Percentiles rank a stretch among this genome's conserved stretches.
phyloP scores from a whole-genome alignment of 2,888 invertebrate species.

The Tipula lateralis region DNA sequence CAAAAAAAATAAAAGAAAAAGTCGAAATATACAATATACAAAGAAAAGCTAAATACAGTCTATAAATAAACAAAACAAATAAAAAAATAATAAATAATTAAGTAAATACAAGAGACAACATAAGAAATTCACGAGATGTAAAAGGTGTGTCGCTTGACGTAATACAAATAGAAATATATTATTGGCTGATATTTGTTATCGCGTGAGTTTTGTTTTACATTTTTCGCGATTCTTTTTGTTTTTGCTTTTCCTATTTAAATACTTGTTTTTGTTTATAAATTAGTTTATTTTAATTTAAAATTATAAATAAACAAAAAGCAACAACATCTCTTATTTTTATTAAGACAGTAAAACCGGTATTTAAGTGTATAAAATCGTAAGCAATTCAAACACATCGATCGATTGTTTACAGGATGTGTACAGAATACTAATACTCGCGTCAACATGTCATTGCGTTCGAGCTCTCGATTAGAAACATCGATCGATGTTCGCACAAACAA shows the following conservation, averaged over 20 bases:
- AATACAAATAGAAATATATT: not conserved
- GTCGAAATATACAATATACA: not conserved
- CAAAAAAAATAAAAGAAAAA: not conserved
- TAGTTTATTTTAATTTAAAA: not conserved
- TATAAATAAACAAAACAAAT: not conserved
- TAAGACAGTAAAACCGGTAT: not conserved
- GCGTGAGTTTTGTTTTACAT: not conserved
- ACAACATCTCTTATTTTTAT: not conserved
- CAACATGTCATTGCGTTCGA: not conserved
- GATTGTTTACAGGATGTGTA: not conserved
- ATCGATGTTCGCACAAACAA: not conserved
- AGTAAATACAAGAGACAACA: not conserved
- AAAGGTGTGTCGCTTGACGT: not conserved
- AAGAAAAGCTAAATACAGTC: not conserved
- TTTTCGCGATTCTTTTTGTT: not conserved
- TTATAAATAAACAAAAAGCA: not conserved
- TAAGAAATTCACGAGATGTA: constrained; percentile 24
- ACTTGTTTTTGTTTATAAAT: constrained; percentile 24
- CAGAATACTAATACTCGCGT: not conserved
- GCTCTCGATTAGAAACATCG: not conserved
- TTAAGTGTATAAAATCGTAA: not conserved
- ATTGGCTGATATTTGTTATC: not conserved
- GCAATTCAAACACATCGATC: not conserved
- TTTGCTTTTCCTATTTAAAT: not conserved
- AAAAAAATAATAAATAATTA: not conserved